A percentile compares a stretch with the other conserved stretches of the same genome.
Evolutionary conservation across 2,888 invertebrate genomes (phyloP).

Genomic region (Amiota minor): DNA sequence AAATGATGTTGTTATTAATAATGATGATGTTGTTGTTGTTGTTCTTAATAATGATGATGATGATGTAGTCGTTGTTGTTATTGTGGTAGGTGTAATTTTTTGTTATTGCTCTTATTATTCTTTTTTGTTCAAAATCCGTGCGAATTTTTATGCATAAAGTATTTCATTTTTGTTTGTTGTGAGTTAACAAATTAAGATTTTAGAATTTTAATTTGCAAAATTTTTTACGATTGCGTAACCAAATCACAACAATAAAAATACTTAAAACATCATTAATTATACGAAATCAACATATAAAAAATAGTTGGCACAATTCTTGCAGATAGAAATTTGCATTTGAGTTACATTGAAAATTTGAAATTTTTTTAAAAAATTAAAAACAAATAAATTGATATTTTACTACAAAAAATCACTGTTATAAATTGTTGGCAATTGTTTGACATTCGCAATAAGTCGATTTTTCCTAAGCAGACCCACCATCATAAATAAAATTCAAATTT

Average conservation of each 20-base stretch:
- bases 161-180: conserved; percentile 27
- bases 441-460: too few species aligned
- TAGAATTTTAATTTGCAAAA: conserved; percentile 14
- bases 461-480: too few species aligned
- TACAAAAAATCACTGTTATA: too few species aligned
- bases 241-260: background rate
- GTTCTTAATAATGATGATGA: background rate
- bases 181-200: conserved; percentile 17
- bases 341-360: too few species aligned
- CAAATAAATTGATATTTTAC: too few species aligned
- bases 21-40: background rate
- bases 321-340: too few species aligned
- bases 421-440: too few species aligned
- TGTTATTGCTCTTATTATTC: background rate
- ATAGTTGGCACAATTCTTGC: too few species aligned
- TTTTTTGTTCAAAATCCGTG: background rate
- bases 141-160: background rate
- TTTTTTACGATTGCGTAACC: conserved; percentile 40
- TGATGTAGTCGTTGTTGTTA: background rate
- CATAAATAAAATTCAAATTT: too few species aligned
- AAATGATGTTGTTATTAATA: background rate
- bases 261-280: background rate
- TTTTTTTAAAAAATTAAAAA: too few species aligned
- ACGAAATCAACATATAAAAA: too few species aligned
- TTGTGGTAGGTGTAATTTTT: conserved; percentile 1